Conservation (phyloP, 2,113 vertebrate species). For the Oreochromis spilurus region DNA sequence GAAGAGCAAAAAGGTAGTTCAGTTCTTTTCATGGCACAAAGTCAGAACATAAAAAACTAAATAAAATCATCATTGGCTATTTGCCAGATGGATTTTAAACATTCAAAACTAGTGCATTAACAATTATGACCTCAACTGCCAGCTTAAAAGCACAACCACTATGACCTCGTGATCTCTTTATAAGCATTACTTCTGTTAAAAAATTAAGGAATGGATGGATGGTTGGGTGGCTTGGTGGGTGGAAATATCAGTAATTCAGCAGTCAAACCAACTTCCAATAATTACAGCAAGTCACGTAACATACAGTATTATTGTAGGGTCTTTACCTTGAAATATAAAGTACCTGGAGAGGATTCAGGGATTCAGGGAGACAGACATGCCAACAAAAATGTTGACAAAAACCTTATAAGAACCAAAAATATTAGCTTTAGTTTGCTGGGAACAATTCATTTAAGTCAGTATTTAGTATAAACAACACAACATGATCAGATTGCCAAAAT, state of each 20-base stretch:
- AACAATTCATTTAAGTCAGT: not conserved
- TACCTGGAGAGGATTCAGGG: rapidly evolving
- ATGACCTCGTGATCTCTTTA: not conserved
- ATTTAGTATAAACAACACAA: not conserved
- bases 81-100: not conserved
- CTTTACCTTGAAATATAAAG: not conserved
- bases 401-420: not conserved
- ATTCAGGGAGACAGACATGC: not conserved
- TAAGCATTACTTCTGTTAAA: not conserved
- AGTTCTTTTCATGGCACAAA: not conserved
- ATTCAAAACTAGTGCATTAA: not conserved
- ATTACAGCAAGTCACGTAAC: not conserved
- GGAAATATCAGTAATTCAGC: not conserved
- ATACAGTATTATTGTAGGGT: not conserved
- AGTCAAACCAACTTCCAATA: not conserved
- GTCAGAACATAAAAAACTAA: not conserved
- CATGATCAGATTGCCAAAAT: not conserved
- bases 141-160: not conserved
- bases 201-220: not conserved
- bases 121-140: not conserved
- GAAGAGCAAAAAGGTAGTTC: not conserved
- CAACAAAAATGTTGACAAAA: not conserved
- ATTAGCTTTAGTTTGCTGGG: not conserved
- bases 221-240: not conserved
- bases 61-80: not conserved